Percentiles rank a stretch among this genome's conserved stretches.
These are phyloP conservation scores for Clamator glandarius DNA, from an alignment of 2,797 vertebrate genomes.

Conservation along the genomic window DNA sequence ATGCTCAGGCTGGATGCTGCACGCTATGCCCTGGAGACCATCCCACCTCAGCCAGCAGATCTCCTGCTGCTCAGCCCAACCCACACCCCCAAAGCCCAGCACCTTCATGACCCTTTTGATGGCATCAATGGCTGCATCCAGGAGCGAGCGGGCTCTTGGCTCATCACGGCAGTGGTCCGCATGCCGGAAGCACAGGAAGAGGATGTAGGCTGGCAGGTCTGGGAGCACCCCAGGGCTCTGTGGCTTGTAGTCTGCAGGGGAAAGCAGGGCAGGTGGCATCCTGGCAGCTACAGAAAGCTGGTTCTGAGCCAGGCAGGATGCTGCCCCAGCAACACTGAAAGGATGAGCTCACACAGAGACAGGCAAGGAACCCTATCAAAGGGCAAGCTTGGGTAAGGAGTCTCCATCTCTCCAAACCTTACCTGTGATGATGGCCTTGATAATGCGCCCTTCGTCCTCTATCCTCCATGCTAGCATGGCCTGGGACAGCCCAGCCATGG, in stretches of 20 bases:
- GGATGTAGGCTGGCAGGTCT: conserved; percentile 77
- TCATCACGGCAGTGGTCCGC: conserved; percentile 74
- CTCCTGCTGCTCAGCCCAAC: background rate
- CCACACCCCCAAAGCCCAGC: background rate
- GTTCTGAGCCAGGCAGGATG: background rate
- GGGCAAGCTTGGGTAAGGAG: background rate
- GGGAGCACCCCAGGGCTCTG: conserved; percentile 74
- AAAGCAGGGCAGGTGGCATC: background rate
- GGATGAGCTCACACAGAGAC: background rate
- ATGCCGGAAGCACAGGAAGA: conserved; percentile 83
- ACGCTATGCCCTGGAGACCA: background rate
- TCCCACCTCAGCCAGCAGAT: background rate
- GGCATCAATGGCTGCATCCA: conserved; percentile 61
- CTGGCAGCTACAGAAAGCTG: background rate
- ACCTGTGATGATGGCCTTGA: conserved; percentile 86
- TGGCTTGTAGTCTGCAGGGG: conserved; percentile 73
- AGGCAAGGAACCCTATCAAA: background rate
- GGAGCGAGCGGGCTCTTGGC: conserved; percentile 66
- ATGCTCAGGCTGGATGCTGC: background rate
- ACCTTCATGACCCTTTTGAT: conserved; percentile 85
- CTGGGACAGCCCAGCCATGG: conserved; percentile 27
- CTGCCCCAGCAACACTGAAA: background rate
- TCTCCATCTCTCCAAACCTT: background rate
- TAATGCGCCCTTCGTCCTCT: conserved; percentile 80
- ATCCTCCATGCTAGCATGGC: conserved; percentile 81